A percentile compares a stretch with the other conserved stretches of the same genome.
These are phyloP conservation scores for Leptodactylus fuscus DNA, from an alignment of 2,113 vertebrate species.

Conservation along the genomic window DNA sequence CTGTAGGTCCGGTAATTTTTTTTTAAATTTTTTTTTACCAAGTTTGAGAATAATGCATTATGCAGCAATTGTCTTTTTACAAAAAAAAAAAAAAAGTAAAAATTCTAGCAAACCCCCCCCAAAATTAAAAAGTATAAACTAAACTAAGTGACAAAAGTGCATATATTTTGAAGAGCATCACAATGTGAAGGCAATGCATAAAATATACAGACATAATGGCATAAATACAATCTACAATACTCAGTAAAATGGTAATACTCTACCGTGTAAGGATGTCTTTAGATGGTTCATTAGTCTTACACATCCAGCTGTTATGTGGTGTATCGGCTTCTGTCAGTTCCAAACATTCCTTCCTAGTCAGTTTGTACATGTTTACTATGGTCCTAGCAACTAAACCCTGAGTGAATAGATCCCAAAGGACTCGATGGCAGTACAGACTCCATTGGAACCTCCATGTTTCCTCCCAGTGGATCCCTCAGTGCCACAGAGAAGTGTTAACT, in stretches of 20 bases:
- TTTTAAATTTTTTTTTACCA: no score
- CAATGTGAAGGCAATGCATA: background rate
- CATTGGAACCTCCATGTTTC: background rate
- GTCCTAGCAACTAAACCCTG: conserved; percentile 11
- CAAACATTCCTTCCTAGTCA: conserved; percentile 3
- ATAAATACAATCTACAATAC: background rate
- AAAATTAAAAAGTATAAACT: background rate
- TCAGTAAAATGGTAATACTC: background rate
- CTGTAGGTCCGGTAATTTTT: no score
- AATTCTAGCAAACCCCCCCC: no score
- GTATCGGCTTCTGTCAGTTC: background rate
- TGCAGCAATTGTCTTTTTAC: background rate
- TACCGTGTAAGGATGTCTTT: background rate
- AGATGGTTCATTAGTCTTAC: background rate
- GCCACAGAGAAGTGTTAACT: background rate
- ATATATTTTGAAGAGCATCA: background rate
- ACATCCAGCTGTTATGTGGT: background rate
- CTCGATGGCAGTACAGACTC: background rate
- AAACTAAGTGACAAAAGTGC: background rate
- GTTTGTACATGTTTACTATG: background rate
- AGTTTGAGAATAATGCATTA: no score
- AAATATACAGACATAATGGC: no score
- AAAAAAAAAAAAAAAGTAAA: no score
- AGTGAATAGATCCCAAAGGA: background rate
- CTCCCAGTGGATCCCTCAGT: background rate